Base-by-base conservation (phyloP, 1,140 invertebrate genomes). In the Chelonus insularis region DNA sequence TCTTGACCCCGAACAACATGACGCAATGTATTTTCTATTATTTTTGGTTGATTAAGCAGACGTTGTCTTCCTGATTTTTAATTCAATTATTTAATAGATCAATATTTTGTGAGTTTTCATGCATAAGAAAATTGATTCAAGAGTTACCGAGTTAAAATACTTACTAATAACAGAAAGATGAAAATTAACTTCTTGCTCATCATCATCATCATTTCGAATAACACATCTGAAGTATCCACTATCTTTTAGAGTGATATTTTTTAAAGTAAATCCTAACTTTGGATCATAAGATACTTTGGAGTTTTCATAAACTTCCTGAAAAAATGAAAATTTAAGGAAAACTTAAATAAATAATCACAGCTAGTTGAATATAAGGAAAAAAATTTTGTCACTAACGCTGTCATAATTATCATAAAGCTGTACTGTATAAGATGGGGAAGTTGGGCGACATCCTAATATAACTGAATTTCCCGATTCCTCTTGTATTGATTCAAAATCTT, bases 391-490 rank as follows among this genome's bases (percentile, higher is more conserved):
- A n/a, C n/a, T n/a, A n/a, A n/a, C n/a, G n/a, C n/a, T n/a, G n/a
- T n/a, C n/a, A n/a, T n/a, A n/a, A n/a, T n/a, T n/a, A n/a, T n/a
- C n/a, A n/a, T n/a, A n/a, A n/a, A n/a, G n/a, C n/a, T n/a, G n/a
- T 3, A 91, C 85, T 36, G 83, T 76, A 23, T 86, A 80, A 66
- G 87, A 81, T 8, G 88, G 88, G 37, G 85, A 86, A 25, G 88
- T 86, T 47, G 89, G 88, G 67, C 85, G 85, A 80, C 89, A 91
- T 63, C 87, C 87, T 66, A 90, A 83, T 11, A 84, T 68, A 9
- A 82, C 74, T 45, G 80, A 76, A 29, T 70, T 72, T 60, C 81
- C 81, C 52, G 78, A 76, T 32, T 69, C 70, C 2, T 75, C 78
- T 36, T 65, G 66, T 16, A 86, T 7, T 12, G 64, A 68, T 11